phyloP scores from a whole-genome alignment of 1,140 invertebrate genomes.

The Rhyacophila brunnea region DNA sequence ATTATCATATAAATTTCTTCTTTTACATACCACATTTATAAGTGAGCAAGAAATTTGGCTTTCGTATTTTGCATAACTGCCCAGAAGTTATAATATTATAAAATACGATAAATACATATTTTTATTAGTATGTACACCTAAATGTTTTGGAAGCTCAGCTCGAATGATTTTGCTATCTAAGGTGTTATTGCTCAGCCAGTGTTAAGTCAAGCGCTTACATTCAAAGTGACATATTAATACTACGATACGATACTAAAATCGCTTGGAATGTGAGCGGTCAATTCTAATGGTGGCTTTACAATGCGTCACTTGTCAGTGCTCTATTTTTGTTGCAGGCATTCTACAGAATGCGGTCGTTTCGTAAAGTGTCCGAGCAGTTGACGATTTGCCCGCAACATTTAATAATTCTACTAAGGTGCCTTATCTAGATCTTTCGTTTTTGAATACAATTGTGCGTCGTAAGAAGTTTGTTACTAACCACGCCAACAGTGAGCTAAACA shows the following conservation, averaged over 20 bases:
- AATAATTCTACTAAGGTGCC: conserved; percentile 6
- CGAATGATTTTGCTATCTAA: conserved; percentile 36
- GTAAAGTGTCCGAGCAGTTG: not conserved
- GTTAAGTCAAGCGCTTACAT: conserved; percentile 12
- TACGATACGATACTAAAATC: too few relatives aligned
- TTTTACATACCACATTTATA: too few relatives aligned
- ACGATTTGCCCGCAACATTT: conserved; percentile 3
- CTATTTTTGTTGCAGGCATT: conserved; percentile 16
- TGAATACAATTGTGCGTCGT: conserved; percentile 15
- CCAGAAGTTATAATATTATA: too few relatives aligned
- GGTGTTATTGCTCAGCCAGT: conserved; percentile 19
- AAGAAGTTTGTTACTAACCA: not conserved
- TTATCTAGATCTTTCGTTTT: conserved; percentile 8
- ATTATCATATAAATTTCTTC: too few relatives aligned
- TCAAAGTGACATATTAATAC: not conserved
- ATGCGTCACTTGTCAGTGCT: conserved; percentile 3
- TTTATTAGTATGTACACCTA: conserved; percentile 33
- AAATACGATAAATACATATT: conserved; percentile 25
- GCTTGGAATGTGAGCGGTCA: conserved; percentile 5
- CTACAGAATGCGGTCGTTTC: not conserved
- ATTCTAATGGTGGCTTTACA: conserved; percentile 2
- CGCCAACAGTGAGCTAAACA: too few relatives aligned
- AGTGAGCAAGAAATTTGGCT: too few relatives aligned
- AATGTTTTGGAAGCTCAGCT: conserved; percentile 36
- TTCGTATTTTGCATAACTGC: too few relatives aligned